Conservation (phyloP, 53 echinoderm and acorn worm species). For the Temnopleurus reevesii region DNA sequence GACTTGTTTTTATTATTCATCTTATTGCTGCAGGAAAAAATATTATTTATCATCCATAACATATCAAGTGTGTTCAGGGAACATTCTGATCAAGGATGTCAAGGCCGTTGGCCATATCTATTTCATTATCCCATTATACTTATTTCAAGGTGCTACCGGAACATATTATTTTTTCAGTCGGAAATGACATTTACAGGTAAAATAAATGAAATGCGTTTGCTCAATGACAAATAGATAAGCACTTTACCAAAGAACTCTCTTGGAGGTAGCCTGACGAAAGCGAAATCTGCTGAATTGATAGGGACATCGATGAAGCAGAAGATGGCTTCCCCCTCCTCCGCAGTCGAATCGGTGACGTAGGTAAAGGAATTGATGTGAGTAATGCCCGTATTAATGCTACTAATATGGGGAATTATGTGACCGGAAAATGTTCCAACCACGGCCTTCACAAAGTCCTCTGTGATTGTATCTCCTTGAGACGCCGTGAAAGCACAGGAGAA, state of each 20-base stretch:
- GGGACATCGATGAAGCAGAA: conserved; percentile 9
- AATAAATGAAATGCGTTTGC: background rate
- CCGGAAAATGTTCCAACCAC: background rate
- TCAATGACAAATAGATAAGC: background rate
- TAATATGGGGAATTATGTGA: too few species aligned
- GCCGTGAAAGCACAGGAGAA: background rate
- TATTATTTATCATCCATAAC: too few species aligned
- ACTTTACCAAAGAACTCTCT: background rate
- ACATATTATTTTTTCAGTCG: too few species aligned
- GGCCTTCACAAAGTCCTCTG: background rate
- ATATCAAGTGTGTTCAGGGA: too few species aligned
- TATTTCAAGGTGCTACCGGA: too few species aligned
- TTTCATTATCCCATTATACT: too few species aligned
- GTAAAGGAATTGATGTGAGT: background rate
- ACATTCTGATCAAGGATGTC: too few species aligned
- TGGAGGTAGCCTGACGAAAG: background rate
- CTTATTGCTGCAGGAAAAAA: too few species aligned
- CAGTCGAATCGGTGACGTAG: too few species aligned
- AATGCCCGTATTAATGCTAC: background rate
- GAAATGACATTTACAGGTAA: background rate
- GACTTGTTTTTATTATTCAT: too few species aligned
- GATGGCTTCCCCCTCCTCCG: background rate
- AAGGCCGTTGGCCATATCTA: too few species aligned
- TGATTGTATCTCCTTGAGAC: background rate
- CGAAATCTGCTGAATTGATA: background rate